Conservation (phyloP, 2,888 invertebrate genomes). For the Acronicta leporina region DNA sequence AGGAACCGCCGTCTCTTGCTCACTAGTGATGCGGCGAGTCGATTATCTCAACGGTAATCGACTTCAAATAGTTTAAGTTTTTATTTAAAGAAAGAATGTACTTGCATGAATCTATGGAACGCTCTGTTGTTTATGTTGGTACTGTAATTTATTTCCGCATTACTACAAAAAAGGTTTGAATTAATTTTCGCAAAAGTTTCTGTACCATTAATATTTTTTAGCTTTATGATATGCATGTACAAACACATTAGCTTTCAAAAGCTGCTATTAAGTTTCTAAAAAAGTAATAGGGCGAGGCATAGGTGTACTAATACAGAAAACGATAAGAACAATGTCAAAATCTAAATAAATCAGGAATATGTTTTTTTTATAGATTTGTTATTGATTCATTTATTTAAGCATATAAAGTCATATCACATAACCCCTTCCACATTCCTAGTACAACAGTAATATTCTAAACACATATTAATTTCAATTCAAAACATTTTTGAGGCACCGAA, state of each 20-base stretch:
- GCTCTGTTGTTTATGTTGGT: neutral
- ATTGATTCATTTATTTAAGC: neutral
- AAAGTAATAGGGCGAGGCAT: too few species aligned
- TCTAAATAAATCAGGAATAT: too few species aligned
- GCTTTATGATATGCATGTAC: neutral
- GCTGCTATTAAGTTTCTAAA: neutral
- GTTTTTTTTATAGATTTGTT: neutral
- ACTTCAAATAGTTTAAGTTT: conserved; percentile 7
- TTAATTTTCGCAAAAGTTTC: neutral
- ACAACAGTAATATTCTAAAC: conserved; percentile 18
- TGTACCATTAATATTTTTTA: neutral
- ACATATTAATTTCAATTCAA: conserved; percentile 19
- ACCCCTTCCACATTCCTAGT: neutral
- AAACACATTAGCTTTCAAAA: neutral
- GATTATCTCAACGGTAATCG: conserved; percentile 32
- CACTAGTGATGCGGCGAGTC: conserved; percentile 37
- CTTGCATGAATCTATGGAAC: neutral
- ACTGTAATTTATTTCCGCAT: neutral
- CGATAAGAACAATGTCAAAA: too few species aligned
- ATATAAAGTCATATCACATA: conserved; percentile 1
- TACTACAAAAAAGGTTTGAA: neutral
- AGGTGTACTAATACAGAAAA: too few species aligned
- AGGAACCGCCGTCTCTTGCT: conserved; percentile 30
- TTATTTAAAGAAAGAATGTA: neutral
- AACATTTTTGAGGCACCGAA: conserved; percentile 7